Base-by-base conservation (phyloP, 1,140 invertebrate genomes). In the Chionoecetes opilio region DNA sequence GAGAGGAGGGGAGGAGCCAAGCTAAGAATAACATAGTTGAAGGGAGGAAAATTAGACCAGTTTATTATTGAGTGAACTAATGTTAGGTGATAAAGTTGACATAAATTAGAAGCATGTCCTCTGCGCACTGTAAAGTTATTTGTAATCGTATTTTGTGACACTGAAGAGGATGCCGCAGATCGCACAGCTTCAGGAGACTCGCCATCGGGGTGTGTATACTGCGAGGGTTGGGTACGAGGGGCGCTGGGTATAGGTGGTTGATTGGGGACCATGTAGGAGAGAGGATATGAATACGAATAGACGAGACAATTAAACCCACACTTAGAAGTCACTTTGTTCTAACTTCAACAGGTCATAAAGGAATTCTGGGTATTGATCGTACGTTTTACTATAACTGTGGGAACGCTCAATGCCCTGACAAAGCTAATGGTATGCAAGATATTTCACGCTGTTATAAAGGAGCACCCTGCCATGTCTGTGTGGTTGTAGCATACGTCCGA, bases 41-140 rank as follows among this genome's bases (percentile, higher is more conserved):
- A 75, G 63, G 63, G 21, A 75, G 63, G n/a, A n/a, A n/a, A 6
- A 75, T n/a, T 75, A 26, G 21, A 75, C 63, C n/a, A 26, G n/a
- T 75, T 75, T 75, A 75, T n/a, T n/a, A n/a, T 75, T n/a, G 63
- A 75, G 63, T 26, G 63, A 75, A 75, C 63, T n/a, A 75, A 75
- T 75, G 63, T 75, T n/a, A 75, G 63, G 63, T n/a, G 63, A 75
- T 75, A 75, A 75, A n/a, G 63, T 75, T 26, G n/a, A 75, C 63
- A 26, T 75, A 11, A 75, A 75, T 75, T n/a, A 21, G 26, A 75
- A 75, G 63, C 63, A 75, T 75, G 63, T 53, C 63, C 21, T 75
- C 63, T n/a, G 63, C 63, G 5, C 63, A 53, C 46, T 53, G 46
- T 53, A 9, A 53, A 17, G 46, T 53, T 53, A 53, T 17, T 9